Evolutionary conservation across 2,797 vertebrate species (phyloP).

Genomic region (Anisognathus igniventris): DNA sequence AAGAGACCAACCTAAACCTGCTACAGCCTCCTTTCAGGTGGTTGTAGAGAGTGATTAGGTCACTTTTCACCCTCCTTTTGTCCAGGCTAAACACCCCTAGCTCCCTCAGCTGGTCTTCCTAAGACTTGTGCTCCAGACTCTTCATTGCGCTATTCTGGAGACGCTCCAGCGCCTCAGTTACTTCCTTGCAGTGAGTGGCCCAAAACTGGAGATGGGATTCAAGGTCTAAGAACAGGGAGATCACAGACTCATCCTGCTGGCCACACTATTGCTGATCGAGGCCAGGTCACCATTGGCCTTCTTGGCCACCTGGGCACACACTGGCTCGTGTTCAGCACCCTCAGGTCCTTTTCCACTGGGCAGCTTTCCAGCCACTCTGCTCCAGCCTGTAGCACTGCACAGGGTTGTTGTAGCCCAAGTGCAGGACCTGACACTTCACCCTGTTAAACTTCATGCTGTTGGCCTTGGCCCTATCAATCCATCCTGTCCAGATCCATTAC

Average conservation of each 20-base stretch:
- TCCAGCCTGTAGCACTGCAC: background rate
- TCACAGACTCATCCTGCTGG: background rate
- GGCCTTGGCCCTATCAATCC: background rate
- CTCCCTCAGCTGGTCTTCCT: background rate
- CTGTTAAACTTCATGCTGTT: background rate
- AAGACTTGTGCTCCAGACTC: background rate
- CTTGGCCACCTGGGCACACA: rapidly evolving
- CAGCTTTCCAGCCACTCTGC: background rate
- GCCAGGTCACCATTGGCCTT: background rate
- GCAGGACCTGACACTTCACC: background rate
- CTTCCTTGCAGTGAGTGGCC: background rate
- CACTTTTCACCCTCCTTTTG: background rate
- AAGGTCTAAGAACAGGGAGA: background rate
- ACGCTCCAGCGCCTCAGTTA: background rate
- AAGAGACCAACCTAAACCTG: background rate
- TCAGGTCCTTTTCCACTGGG: background rate
- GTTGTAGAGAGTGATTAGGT: background rate
- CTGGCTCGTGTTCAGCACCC: background rate
- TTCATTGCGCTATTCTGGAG: background rate
- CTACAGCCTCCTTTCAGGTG: background rate
- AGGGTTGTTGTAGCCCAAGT: background rate
- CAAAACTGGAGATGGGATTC: background rate
- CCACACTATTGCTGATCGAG: background rate
- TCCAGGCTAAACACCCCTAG: background rate
- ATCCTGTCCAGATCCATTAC: background rate